Evolutionary conservation across 2,888 invertebrate genomes (phyloP), one percentile per base, ranked within the genome.

Genomic region (Tortrix viridana): DNA sequence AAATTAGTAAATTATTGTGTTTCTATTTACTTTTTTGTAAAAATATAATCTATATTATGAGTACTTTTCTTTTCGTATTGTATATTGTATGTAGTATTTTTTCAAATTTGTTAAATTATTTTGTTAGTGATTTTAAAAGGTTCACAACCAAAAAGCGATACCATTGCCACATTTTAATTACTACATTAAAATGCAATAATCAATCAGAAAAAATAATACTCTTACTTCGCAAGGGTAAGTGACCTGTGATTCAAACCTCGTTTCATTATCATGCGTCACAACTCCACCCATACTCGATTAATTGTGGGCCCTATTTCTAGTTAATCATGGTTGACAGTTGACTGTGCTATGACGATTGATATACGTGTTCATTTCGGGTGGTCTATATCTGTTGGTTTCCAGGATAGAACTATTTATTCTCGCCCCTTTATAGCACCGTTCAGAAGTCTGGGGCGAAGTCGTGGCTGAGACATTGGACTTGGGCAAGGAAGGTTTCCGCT

Each of bases 221-320:
- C 7, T 14, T 60, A 63, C 63, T 58, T 65, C 55, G 65, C 67
- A 38, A 67, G 67, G 67, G 65, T 67, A 65, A 67, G 65, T 62
- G 67, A 67, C 67, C 67, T 62, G 60, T 62, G 63, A 65, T 60
- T 57, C 67, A 67, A 57, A 22, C 63, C n/a, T 12, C 16, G 19
- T 32, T 16, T 9, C 50, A 9, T 3, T 41, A 14, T 14, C 53
- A 19, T 22, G 46, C 23, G 20, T 22, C 43, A n/a, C 32, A 55
- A 47, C 22, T 55, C 47, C 19, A 37, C 7, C 3, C 19, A 14
- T 32, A 18, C 5, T 12, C 38, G 12, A 56, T 55, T 12, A 1
- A 32, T 18, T 55, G 14, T 19, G 18, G 0, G 37, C 52, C 32
- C 16, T 63, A 63, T 55, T 48, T 49, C 32, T 44, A 14, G 14